Conservation (phyloP, 1,140 invertebrate genomes). For the Drosophila ambigua region DNA sequence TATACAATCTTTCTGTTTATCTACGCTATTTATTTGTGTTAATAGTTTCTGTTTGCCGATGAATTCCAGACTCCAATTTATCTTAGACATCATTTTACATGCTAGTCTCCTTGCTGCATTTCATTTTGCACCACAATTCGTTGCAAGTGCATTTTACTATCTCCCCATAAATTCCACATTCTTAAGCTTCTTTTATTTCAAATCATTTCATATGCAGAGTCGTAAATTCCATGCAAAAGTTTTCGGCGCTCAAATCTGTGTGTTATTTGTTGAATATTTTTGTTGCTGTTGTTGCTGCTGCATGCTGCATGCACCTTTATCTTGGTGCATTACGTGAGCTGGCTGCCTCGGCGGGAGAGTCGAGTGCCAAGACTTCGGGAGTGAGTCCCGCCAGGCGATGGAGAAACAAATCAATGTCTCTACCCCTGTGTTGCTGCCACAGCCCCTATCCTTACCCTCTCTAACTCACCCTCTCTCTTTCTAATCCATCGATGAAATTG, state of each 20-base stretch:
- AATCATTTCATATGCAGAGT: constrained; percentile 76
- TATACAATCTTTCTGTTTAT: no score
- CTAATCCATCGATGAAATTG: constrained; percentile 45
- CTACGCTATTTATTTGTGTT: no score
- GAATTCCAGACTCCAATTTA: no score
- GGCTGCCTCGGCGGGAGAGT: constrained; percentile 17
- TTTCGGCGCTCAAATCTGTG: constrained; percentile 55
- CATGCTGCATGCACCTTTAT: constrained; percentile 36
- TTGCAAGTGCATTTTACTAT: constrained; percentile 14
- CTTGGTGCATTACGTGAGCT: constrained; percentile 59
- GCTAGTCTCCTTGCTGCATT: constrained; percentile 18
- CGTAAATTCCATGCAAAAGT: constrained; percentile 67
- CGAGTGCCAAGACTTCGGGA: neutral
- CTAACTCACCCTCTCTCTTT: constrained; percentile 4
- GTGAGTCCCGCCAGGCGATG: neutral
- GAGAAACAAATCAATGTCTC: constrained; percentile 64
- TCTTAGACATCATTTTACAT: neutral
- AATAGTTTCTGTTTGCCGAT: no score
- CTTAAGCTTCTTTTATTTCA: constrained; percentile 28
- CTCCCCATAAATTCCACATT: constrained; percentile 32
- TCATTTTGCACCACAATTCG: constrained; percentile 39
- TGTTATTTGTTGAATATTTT: constrained; percentile 23
- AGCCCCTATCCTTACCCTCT: neutral
- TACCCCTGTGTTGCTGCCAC: neutral
- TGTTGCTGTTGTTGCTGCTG: constrained; percentile 25